Conservation (phyloP, 2,113 vertebrate species). For the Plestiodon gilberti region DNA sequence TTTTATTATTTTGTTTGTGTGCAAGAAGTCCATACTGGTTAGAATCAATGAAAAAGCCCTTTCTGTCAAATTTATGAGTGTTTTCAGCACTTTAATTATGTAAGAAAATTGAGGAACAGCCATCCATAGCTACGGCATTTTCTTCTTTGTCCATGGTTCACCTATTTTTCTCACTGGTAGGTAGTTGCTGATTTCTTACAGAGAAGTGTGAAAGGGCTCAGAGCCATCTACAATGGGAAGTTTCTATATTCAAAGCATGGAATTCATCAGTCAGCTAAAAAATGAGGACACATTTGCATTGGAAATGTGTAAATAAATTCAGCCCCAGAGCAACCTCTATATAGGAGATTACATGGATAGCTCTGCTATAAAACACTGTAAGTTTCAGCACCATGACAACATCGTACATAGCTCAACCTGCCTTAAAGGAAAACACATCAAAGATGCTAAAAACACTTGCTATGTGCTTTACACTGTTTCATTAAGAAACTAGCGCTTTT, state of each 20-base stretch:
- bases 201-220: conserved; percentile 25
- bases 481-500: conserved; percentile 1
- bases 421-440: conserved; percentile 35
- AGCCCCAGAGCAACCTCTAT: conserved; percentile 34
- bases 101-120: background rate
- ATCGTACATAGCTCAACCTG: background rate
- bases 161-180: conserved; percentile 7
- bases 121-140: background rate
- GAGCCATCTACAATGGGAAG: conserved; percentile 31
- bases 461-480: background rate
- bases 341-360: background rate
- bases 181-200: background rate
- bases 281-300: conserved; percentile 48
- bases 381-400: conserved; percentile 8
- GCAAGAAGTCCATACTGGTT: no score
- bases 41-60: no score
- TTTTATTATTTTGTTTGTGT: no score
- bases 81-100: background rate
- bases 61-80: background rate
- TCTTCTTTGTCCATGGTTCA: background rate
- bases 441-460: conserved; percentile 17
- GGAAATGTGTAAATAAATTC: conserved; percentile 31
- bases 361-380: conserved; percentile 29
- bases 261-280: conserved; percentile 36
- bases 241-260: conserved; percentile 31